Conservation (phyloP, 2,888 invertebrate genomes). For the Sphaerophoria rueppellii region DNA sequence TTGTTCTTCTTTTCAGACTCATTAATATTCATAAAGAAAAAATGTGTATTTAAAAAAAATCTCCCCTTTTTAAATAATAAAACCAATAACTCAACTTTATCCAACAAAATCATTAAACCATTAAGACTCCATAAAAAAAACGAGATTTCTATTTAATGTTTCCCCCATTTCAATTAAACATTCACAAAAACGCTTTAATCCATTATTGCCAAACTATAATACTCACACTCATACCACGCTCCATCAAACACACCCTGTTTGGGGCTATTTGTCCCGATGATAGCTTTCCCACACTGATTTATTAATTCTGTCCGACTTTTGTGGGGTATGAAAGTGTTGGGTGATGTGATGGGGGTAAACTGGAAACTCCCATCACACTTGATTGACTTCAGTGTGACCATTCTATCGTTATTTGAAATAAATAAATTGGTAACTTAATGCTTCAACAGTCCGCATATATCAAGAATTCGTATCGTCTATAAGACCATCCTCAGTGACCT, state of each 20-base stretch:
- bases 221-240: too few relatives aligned
- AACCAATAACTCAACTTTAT: too few relatives aligned
- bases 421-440: too few relatives aligned
- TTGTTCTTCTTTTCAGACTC: too few relatives aligned
- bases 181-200: slow-evolving; percentile 10
- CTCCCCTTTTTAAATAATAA: too few relatives aligned
- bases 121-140: not conserved
- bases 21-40: too few relatives aligned
- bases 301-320: slow-evolving; percentile 52
- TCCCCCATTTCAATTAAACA: too few relatives aligned
- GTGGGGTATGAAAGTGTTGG: not conserved
- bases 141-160: not conserved
- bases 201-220: slow-evolving; percentile 21
- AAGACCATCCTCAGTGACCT: too few relatives aligned
- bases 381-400: slow-evolving; percentile 8
- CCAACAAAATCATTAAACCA: not conserved
- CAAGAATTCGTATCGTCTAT: too few relatives aligned
- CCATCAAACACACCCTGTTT: slow-evolving; percentile 29
- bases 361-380: not conserved
- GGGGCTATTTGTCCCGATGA: slow-evolving; percentile 20
- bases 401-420: too few relatives aligned
- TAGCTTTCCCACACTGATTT: slow-evolving; percentile 56
- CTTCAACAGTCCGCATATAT: too few relatives aligned
- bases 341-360: not conserved
- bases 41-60: too few relatives aligned